Evolutionary conservation across 2,888 invertebrate species (phyloP).

Genomic region (Herminia tarsipennalis): DNA sequence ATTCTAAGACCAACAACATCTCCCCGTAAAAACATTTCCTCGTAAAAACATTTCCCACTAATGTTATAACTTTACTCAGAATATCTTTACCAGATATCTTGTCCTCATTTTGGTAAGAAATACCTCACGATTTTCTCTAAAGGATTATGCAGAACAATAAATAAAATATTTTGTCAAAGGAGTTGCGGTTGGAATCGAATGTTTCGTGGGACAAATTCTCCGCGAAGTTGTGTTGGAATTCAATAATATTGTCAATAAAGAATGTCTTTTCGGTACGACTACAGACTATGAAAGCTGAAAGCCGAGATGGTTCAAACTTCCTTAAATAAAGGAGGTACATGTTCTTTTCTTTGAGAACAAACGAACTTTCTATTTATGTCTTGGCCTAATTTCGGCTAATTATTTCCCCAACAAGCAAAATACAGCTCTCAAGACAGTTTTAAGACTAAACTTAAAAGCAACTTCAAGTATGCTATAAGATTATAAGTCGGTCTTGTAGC

Average conservation of each 20-base stretch:
- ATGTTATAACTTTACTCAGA: conserved; percentile 16
- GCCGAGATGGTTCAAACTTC: conserved; percentile 39
- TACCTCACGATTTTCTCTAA: conserved; percentile 42
- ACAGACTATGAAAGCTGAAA: conserved; percentile 43
- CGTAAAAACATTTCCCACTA: conserved; percentile 16
- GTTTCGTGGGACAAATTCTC: conserved; percentile 50
- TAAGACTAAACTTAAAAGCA: too few relatives aligned
- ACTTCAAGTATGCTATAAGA: too few relatives aligned
- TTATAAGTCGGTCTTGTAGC: too few relatives aligned
- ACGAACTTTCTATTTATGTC: too few relatives aligned
- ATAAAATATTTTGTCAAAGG: conserved; percentile 58
- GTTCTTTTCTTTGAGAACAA: conserved; percentile 17
- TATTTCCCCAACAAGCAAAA: too few relatives aligned
- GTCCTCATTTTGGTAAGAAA: conserved; percentile 29
- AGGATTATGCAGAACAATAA: conserved; percentile 65
- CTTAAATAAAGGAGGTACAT: conserved; percentile 40
- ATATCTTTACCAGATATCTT: conserved; percentile 26
- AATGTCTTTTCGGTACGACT: conserved; percentile 43
- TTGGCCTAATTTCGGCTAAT: too few relatives aligned
- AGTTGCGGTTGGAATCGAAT: conserved; percentile 54
- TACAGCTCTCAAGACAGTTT: too few relatives aligned
- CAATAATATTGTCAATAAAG: conserved; percentile 66
- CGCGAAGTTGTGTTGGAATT: conserved; percentile 53
- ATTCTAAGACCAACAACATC: too few relatives aligned
- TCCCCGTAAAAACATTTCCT: not conserved